These are phyloP conservation scores for Athripsodes cinereus DNA, from an alignment of 2,888 invertebrate species.

Conservation along the genomic window DNA sequence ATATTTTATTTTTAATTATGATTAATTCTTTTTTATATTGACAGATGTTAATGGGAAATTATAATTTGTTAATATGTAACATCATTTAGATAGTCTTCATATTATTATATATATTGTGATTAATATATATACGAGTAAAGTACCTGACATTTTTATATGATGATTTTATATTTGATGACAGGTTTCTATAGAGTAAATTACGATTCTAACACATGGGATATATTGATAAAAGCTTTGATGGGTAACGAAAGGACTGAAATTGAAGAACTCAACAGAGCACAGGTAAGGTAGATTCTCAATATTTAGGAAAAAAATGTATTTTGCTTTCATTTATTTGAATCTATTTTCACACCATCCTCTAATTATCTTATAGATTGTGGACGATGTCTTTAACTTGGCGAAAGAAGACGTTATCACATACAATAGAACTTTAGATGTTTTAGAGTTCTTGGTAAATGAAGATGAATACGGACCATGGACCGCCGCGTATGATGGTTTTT, in stretches of 20 bases:
- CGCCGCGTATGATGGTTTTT: slow-evolving; percentile 54
- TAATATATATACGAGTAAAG: no score
- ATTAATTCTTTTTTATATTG: no score
- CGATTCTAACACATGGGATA: slow-evolving; percentile 51
- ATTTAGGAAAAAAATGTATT: no score
- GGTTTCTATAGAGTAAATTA: slow-evolving; percentile 67
- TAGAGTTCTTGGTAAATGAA: slow-evolving; percentile 63
- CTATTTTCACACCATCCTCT: no score
- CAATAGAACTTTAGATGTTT: slow-evolving; percentile 55
- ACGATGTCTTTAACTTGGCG: slow-evolving; percentile 74
- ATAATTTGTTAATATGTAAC: no score
- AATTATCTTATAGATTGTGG: slow-evolving; percentile 52
- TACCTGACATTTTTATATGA: no score
- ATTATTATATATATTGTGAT: no score
- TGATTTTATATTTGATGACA: no score
- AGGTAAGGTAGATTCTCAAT: slow-evolving; percentile 40
- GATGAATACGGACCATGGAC: slow-evolving; percentile 74
- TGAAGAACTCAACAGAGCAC: slow-evolving; percentile 64
- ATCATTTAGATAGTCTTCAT: no score
- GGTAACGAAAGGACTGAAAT: slow-evolving; percentile 39
- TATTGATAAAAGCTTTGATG: slow-evolving; percentile 43
- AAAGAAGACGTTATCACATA: slow-evolving; percentile 58
- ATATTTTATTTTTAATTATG: no score
- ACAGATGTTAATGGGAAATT: no score
- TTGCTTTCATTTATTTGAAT: no score